Evolutionary conservation across 2,113 vertebrate genomes (phyloP).

Genomic region (Amphiprion percula): DNA sequence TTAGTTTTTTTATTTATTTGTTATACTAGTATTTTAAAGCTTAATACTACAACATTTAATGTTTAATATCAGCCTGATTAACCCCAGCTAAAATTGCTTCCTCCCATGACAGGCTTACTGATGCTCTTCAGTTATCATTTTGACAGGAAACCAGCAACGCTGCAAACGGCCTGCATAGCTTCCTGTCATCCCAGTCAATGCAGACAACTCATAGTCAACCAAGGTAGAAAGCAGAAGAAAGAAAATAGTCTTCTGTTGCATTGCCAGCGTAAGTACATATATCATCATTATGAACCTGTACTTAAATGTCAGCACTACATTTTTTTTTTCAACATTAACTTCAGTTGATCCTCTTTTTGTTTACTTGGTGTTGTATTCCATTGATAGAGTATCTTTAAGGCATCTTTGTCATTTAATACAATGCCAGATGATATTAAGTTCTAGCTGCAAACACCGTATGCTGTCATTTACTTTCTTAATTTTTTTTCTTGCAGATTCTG

Average conservation of each 20-base stretch:
- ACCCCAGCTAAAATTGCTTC: neutral
- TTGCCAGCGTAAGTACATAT: slow-evolving; percentile 15
- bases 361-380: neutral
- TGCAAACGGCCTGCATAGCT: slow-evolving; percentile 48
- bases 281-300: neutral
- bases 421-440: neutral
- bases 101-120: slow-evolving; percentile 11
- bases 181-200: slow-evolving; percentile 60
- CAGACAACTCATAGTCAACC: slow-evolving; percentile 3
- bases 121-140: slow-evolving; percentile 51
- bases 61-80: neutral
- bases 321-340: neutral
- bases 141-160: slow-evolving; percentile 70
- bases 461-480: neutral
- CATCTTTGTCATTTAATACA: neutral
- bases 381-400: no score
- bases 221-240: neutral
- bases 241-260: slow-evolving; percentile 40
- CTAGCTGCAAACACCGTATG: neutral
- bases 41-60: neutral
- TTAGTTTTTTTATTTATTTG: neutral
- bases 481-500: slow-evolving; percentile 30
- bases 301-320: no score
- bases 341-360: neutral
- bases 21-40: neutral